These are phyloP conservation scores for Megaceryle maxima DNA, from an alignment of 2,113 vertebrate species.

Conservation along the genomic window DNA sequence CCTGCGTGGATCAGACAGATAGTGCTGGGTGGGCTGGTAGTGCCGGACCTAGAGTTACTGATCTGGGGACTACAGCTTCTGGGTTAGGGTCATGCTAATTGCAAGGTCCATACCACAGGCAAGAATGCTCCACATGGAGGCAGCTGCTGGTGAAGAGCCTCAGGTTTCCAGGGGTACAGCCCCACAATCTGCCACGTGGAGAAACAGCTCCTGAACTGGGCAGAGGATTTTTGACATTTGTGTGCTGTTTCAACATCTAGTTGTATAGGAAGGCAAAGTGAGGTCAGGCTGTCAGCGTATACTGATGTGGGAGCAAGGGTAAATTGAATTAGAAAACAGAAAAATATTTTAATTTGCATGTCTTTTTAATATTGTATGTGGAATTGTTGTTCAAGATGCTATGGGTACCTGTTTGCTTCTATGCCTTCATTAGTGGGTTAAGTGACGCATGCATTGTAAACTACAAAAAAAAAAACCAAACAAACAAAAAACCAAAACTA, in stretches of 20 bases:
- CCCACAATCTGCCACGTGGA: not conserved
- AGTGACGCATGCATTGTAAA: not conserved
- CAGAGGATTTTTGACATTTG: not conserved
- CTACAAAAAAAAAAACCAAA: not conserved
- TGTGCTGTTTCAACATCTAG: not conserved
- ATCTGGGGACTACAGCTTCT: not conserved
- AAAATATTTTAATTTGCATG: not conserved
- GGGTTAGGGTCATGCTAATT: not conserved
- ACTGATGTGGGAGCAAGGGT: not conserved
- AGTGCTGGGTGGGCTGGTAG: not conserved
- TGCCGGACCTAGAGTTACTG: not conserved
- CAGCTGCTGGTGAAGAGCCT: not conserved
- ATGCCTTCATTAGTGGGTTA: not conserved
- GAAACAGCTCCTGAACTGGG: not conserved
- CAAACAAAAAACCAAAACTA: not conserved
- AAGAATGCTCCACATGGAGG: rapidly evolving
- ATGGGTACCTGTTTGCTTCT: not conserved
- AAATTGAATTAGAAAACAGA: not conserved
- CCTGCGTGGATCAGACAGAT: not conserved
- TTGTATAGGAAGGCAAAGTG: not conserved
- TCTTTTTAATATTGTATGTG: not conserved
- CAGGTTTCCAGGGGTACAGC: not conserved
- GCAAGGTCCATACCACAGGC: not conserved
- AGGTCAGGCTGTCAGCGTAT: not conserved
- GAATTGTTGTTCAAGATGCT: not conserved